These are phyloP conservation scores for Platorchestia sp. DNA, from an alignment of 1,140 invertebrate genomes.

Conservation along the genomic window DNA sequence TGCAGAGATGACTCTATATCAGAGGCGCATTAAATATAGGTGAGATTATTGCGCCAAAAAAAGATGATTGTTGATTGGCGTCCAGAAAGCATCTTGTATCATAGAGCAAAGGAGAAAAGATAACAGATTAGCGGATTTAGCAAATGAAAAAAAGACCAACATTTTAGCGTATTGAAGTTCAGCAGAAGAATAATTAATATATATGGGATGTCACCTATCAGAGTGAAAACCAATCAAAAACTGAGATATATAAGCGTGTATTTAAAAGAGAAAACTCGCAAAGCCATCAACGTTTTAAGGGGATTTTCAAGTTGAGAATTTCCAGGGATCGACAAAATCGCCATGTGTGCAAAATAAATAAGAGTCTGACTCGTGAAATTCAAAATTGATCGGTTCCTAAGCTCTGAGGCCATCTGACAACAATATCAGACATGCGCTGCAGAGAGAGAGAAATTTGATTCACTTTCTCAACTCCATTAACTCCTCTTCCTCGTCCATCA, in stretches of 20 bases:
- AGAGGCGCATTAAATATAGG: too few relatives aligned
- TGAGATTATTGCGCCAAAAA: too few relatives aligned
- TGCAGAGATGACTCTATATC: too few relatives aligned
- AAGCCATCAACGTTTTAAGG: not conserved
- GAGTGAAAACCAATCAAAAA: not conserved
- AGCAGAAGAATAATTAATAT: too few relatives aligned
- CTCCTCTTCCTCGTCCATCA: not conserved
- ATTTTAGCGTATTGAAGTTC: too few relatives aligned
- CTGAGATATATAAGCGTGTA: not conserved
- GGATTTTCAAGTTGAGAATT: not conserved
- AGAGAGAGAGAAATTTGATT: not conserved
- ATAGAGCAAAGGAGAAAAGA: too few relatives aligned
- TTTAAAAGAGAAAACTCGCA: not conserved
- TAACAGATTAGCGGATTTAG: too few relatives aligned
- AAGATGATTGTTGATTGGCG: too few relatives aligned
- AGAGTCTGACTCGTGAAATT: not conserved
- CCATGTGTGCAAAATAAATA: not conserved
- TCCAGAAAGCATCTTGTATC: too few relatives aligned
- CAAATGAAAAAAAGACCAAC: too few relatives aligned
- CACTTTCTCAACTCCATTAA: not conserved
- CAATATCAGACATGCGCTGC: not conserved
- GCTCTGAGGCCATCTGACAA: not conserved
- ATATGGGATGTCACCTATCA: too few relatives aligned
- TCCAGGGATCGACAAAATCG: not conserved
- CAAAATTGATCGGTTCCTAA: not conserved